These are phyloP conservation scores for Paralichthys olivaceus DNA, from an alignment of 2,113 vertebrate species.

Conservation along the genomic window DNA sequence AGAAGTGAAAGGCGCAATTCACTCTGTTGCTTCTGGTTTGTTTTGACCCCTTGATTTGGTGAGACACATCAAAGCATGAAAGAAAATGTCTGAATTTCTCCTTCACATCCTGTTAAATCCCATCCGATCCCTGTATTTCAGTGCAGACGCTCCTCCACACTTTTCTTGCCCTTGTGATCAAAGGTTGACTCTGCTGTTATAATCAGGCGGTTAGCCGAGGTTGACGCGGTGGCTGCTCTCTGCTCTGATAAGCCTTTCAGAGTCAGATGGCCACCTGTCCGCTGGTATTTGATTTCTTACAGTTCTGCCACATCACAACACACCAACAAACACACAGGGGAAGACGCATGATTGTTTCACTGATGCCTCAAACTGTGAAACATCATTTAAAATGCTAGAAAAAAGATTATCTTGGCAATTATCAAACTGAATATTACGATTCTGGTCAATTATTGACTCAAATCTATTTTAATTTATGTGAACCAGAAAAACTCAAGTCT, in stretches of 20 bases:
- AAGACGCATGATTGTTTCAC: background rate
- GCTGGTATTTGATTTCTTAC: constrained; percentile 37
- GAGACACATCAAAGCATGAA: constrained; percentile 4
- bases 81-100: background rate
- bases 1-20: constrained; percentile 30
- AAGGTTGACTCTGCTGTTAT: background rate
- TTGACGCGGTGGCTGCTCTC: constrained; percentile 3
- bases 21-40: constrained; percentile 30
- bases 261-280: constrained; percentile 29
- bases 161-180: background rate
- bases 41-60: constrained; percentile 26
- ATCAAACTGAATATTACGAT: too few relatives aligned
- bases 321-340: background rate
- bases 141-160: constrained; percentile 13
- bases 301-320: constrained; percentile 32
- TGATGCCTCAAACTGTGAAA: too few relatives aligned
- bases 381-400: too few relatives aligned
- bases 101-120: constrained; percentile 15
- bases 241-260: constrained; percentile 43
- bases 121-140: constrained; percentile 27
- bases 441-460: too few relatives aligned
- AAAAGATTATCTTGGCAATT: too few relatives aligned
- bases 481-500: too few relatives aligned
- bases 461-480: too few relatives aligned
- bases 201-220: background rate